These are phyloP conservation scores for Ambastaia sidthimunki DNA, from an alignment of 2,797 vertebrate species.

Conservation along the genomic window DNA sequence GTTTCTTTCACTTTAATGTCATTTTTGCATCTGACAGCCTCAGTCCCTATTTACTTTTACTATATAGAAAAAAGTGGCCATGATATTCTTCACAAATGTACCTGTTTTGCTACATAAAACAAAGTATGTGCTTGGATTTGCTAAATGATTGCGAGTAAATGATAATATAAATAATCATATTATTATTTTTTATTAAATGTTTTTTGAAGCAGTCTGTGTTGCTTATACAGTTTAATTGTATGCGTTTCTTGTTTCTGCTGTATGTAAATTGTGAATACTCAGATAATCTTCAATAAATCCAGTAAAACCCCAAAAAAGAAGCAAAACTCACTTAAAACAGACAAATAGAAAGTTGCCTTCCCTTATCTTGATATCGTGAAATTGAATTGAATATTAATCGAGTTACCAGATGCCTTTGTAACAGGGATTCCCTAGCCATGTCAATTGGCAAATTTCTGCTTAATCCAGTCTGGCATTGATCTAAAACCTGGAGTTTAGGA, in stretches of 20 bases:
- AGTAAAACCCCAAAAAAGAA: background rate
- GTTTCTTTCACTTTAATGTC: no score
- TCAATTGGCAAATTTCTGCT: conserved; percentile 32
- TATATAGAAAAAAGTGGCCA: no score
- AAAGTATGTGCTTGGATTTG: no score
- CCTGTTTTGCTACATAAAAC: no score
- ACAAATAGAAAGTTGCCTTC: background rate
- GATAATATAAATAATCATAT: background rate
- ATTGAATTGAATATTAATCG: conserved; percentile 36
- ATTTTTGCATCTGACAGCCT: no score
- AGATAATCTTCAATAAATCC: background rate
- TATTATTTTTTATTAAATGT: no score
- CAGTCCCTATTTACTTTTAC: no score
- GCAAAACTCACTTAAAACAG: background rate
- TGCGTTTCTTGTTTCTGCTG: background rate
- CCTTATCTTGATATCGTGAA: conserved; percentile 18
- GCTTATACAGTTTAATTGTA: background rate
- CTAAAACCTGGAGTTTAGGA: conserved; percentile 44
- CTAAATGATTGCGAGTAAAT: background rate
- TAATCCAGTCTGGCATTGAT: conserved; percentile 51
- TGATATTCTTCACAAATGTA: background rate
- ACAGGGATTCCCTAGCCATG: conserved; percentile 35
- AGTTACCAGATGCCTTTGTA: conserved; percentile 22
- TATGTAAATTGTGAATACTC: no score
- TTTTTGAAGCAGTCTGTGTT: background rate